Conservation (phyloP, 2,888 invertebrate species). For the Willowsia nigromaculata region DNA sequence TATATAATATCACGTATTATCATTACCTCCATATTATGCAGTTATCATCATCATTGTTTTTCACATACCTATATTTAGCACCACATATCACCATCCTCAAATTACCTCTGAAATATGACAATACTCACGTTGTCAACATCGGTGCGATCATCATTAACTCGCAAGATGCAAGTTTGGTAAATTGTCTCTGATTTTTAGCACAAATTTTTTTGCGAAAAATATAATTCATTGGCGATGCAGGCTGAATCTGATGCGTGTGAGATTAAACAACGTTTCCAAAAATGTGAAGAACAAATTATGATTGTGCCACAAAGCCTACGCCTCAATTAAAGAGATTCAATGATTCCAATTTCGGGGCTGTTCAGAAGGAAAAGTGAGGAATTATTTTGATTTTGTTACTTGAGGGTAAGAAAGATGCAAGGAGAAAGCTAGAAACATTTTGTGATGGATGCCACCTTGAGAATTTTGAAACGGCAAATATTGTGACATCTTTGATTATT, state of each 20-base stretch:
- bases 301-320: background rate
- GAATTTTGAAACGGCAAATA: background rate
- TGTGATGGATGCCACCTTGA: background rate
- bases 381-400: background rate
- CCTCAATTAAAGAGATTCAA: background rate
- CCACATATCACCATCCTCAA: background rate
- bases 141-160: background rate
- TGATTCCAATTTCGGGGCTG: background rate
- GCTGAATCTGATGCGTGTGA: constrained; percentile 24
- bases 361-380: background rate
- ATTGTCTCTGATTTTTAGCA: too few species aligned
- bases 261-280: constrained; percentile 5
- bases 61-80: constrained; percentile 2
- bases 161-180: background rate
- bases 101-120: too few species aligned
- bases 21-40: background rate
- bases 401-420: background rate
- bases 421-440: background rate
- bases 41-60: background rate
- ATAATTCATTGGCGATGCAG: background rate
- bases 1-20: constrained; percentile 17
- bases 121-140: too few species aligned
- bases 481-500: constrained; percentile 14
- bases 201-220: too few species aligned
- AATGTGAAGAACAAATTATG: constrained; percentile 8